Percentiles rank a stretch among this genome's conserved stretches.
Conservation (phyloP, 2,888 invertebrate genomes). For the Autographa pulchrina region DNA sequence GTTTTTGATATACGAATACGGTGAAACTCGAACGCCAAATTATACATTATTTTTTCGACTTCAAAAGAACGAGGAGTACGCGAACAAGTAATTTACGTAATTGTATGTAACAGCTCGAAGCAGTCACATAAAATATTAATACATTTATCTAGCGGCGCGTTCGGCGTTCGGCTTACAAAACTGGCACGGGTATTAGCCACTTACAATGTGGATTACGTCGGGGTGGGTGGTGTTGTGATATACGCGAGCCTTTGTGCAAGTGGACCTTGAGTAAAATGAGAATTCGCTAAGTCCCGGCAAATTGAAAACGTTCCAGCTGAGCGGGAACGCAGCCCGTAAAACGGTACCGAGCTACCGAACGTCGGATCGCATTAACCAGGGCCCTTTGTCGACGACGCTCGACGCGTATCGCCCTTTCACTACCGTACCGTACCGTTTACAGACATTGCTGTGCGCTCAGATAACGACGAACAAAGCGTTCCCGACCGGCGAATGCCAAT, state of each 20-base stretch:
- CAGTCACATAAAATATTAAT: slow-evolving; percentile 50
- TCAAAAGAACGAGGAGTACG: slow-evolving; percentile 32
- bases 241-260: slow-evolving; percentile 71
- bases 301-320: slow-evolving; percentile 77
- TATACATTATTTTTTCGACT: slow-evolving; percentile 45
- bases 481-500: slow-evolving; percentile 72
- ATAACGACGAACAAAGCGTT: slow-evolving; percentile 77
- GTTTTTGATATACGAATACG: slow-evolving; percentile 23
- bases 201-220: slow-evolving; percentile 65
- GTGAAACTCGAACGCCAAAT: slow-evolving; percentile 19
- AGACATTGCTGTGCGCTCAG: slow-evolving; percentile 77
- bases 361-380: slow-evolving; percentile 72
- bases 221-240: slow-evolving; percentile 69
- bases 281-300: slow-evolving; percentile 75
- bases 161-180: slow-evolving; percentile 46
- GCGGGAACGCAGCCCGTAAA: slow-evolving; percentile 67
- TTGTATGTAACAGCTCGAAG: slow-evolving; percentile 45
- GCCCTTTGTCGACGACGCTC: slow-evolving; percentile 70
- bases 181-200: slow-evolving; percentile 60
- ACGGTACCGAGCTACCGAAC: slow-evolving; percentile 59
- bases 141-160: slow-evolving; percentile 36
- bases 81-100: slow-evolving; percentile 54
- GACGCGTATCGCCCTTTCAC: slow-evolving; percentile 68
- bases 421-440: slow-evolving; percentile 62
- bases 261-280: slow-evolving; percentile 73